Base-by-base conservation (phyloP, 2,888 invertebrate species). In the Choreutis nemorana region DNA sequence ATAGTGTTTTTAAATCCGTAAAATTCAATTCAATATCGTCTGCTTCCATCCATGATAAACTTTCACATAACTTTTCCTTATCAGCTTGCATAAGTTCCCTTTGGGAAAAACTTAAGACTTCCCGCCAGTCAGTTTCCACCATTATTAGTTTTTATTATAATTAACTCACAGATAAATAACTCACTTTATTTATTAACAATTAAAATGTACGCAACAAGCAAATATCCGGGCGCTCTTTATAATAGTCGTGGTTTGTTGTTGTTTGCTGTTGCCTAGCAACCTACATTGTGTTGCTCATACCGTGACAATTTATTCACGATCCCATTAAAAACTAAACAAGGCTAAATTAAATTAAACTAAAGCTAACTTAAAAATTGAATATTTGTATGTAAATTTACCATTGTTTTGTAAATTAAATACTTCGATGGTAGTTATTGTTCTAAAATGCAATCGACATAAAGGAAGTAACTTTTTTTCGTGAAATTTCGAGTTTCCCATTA, bases 41-140 rank as follows among this genome's bases (percentile, higher is more conserved):
- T 1, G 73, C 73, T 45, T 85, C 83, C 61, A 83, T 82, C 83
- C 83, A 84, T 4, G 83, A 81, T 14, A 87, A 57, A 41, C 66
- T 78, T 39, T 84, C 83, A 49, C 82, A 85, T 20, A 87, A 54
- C 40, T 83, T 82, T 30, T 87, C 87, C 52, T 86, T 86, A 38
- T 85, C 83, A 3, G 81, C 73, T 35, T 83, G 81, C 4, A 71
- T 71, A 16, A 87, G 53, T 35, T 82, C 82, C 35, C 72, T 75
- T 33, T 81, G 80, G 27, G 81, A 70, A 38, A 81, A 60, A 40
- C 80, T 81, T 27, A 82, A 45, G 42, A 86, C 73, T 55, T 82
- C 77, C 38, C 78, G 70, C 83, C 84, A 84, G 44, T 85, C 83
- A 45, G 83, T 79, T 32, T 79, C 80, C 15, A 68, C 61, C 70